Evolutionary conservation across 2,113 vertebrate genomes (phyloP).

Genomic region (Pycnonotus jocosus): DNA sequence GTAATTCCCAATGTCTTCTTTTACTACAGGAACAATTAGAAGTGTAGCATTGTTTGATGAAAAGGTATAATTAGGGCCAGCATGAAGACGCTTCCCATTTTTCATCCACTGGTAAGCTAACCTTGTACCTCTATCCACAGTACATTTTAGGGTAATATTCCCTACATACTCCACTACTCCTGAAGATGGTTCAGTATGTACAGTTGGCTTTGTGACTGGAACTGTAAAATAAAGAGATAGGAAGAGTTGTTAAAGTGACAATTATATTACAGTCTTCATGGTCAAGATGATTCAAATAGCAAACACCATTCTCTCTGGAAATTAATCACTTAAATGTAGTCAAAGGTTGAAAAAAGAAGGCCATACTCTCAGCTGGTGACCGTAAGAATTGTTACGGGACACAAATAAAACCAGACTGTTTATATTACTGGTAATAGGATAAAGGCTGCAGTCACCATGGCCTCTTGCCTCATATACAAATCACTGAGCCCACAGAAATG

Average conservation of each 20-base stretch:
- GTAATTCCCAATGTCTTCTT: slow-evolving; percentile 78
- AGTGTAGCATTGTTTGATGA: slow-evolving; percentile 68
- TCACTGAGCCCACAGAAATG: background rate
- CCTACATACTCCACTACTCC: slow-evolving; percentile 74
- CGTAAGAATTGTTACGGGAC: background rate
- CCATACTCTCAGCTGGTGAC: background rate
- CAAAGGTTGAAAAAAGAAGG: background rate
- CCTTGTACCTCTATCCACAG: slow-evolving; percentile 67
- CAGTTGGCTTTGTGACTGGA: slow-evolving; percentile 69
- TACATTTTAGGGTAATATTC: slow-evolving; percentile 75
- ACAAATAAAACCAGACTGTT: background rate
- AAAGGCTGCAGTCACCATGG: background rate
- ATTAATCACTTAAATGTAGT: background rate
- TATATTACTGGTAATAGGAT: background rate
- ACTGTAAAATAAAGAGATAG: slow-evolving; percentile 60
- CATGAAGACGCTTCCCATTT: slow-evolving; percentile 62
- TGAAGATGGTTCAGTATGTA: slow-evolving; percentile 64
- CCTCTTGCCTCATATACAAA: background rate
- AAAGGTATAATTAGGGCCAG: slow-evolving; percentile 56
- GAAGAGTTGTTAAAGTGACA: background rate
- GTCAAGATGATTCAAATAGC: background rate
- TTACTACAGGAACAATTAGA: slow-evolving; percentile 73
- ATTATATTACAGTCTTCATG: background rate
- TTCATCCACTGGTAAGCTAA: slow-evolving; percentile 76
- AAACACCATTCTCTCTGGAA: background rate